Percentiles rank a stretch among this genome's conserved stretches.
These are phyloP conservation scores for Paramisgurnus dabryanus DNA, from an alignment of 2,113 vertebrate species.

Conservation along the genomic window DNA sequence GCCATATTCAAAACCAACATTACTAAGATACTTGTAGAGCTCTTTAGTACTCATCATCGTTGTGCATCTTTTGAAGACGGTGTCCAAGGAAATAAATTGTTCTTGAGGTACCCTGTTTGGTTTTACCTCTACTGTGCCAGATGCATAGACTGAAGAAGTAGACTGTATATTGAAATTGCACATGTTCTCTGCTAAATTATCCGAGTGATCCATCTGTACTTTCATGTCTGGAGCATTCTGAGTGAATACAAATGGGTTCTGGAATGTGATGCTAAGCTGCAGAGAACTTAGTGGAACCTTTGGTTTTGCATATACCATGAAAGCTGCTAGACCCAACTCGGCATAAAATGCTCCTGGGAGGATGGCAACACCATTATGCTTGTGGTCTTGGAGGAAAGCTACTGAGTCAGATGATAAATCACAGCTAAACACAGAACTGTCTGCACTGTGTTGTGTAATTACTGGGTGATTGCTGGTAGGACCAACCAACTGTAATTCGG, in stretches of 20 bases:
- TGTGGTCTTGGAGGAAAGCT: slow-evolving; percentile 78
- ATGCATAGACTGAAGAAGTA: slow-evolving; percentile 70
- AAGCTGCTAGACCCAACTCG: slow-evolving; percentile 80
- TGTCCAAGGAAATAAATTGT: slow-evolving; percentile 70
- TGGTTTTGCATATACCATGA: slow-evolving; percentile 69
- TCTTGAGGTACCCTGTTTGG: slow-evolving; percentile 66
- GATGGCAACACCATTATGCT: slow-evolving; percentile 73
- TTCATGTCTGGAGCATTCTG: slow-evolving; percentile 71
- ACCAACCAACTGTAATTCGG: slow-evolving; percentile 54
- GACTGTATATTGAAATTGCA: slow-evolving; percentile 74
- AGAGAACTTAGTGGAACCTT: slow-evolving; percentile 72
- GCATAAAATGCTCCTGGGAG: slow-evolving; percentile 80
- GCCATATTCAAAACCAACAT: slow-evolving; percentile 79
- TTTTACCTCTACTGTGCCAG: slow-evolving; percentile 70
- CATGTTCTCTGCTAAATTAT: slow-evolving; percentile 41
- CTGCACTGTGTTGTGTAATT: slow-evolving; percentile 64
- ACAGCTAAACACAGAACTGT: slow-evolving; percentile 69
- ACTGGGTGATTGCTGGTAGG: slow-evolving; percentile 70
- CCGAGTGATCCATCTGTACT: slow-evolving; percentile 66
- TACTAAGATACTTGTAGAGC: slow-evolving; percentile 75
- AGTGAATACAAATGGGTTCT: slow-evolving; percentile 73
- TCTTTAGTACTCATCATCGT: slow-evolving; percentile 67
- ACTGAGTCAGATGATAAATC: slow-evolving; percentile 64
- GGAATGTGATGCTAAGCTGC: slow-evolving; percentile 75
- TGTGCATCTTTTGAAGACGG: slow-evolving; percentile 75